Evolutionary conservation across 2,888 invertebrate species (phyloP), one percentile per base, ranked within the genome.

Genomic region (Scaptomyza cyrtandrae): DNA sequence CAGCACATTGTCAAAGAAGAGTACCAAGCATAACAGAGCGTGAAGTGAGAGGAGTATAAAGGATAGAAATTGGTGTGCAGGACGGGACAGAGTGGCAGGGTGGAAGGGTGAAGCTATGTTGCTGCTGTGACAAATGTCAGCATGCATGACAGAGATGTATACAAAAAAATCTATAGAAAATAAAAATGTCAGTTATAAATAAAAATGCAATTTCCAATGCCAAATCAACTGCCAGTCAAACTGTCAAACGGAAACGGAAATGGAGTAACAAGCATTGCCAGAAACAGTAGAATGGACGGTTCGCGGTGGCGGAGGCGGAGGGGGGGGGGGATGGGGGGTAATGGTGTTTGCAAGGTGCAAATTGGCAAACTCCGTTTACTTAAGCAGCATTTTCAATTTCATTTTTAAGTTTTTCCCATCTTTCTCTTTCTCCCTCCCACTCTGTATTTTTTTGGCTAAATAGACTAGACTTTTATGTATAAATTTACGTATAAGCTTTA

Each of bases 221-320:
- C 61, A 78, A 82, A 78, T 86, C 81, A 86, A 72, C 87, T 86
- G 81, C 75, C 81, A 86, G 84, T 82, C 87, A 80, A 84, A 50
- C 75, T 82, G 81, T 77, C 78, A 75, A 64, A 50, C 54, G 57
- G 48, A 58, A 48, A 54, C 27, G 58, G 45, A 58, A 50, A 46
- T 29, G 33, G 43, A 59, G 31, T 16, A 44, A 39, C 27, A 59
- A 45, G 16, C 33, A 13, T 35, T 6, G 9, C 10, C n/a, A 29
- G 13, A 29, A 14, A 13, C 14, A 19, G 19, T 19, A 19, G 1
- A 5, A 29, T 5, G 29, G 29, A 5, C 6, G 24, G 24, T 1
- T n/a, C n/a, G n/a, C n/a, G n/a, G n/a, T n/a, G n/a, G n/a, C n/a
- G n/a, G 19, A 19, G 19, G 2, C 2, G 19, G 19, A 19, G 19